phyloP scores from a whole-genome alignment of 2,888 invertebrate species.

The Hypomecis punctinalis region DNA sequence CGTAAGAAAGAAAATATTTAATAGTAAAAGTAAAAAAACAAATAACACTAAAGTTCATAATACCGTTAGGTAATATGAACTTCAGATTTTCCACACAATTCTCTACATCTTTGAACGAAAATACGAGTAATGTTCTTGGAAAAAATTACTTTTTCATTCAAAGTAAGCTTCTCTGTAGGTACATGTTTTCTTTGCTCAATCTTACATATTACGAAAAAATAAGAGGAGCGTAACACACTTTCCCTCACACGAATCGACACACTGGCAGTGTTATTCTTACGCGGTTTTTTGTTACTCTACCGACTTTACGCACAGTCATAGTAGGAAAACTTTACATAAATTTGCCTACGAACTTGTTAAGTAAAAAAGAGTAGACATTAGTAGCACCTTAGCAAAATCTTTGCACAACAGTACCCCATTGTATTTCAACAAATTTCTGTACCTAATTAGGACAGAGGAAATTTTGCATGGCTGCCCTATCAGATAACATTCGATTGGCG shows the following conservation, averaged over 20 bases:
- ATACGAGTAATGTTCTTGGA: constrained; percentile 42
- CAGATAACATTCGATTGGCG: constrained; percentile 37
- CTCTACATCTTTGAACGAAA: constrained; percentile 33
- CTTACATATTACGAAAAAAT: constrained; percentile 51
- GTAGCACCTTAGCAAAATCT: constrained; percentile 2
- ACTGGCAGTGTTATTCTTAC: constrained; percentile 6
- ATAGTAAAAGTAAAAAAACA: too few species aligned
- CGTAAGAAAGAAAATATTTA: not conserved
- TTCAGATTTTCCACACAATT: constrained; percentile 19
- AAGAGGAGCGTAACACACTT: constrained; percentile 44
- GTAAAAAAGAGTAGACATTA: not conserved
- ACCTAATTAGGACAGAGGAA: constrained; percentile 13
- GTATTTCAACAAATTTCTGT: not conserved
- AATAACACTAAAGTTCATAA: too few species aligned
- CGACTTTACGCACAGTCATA: constrained; percentile 6
- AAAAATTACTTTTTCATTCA: constrained; percentile 45
- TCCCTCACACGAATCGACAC: not conserved
- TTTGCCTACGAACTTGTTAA: not conserved
- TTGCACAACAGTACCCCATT: not conserved
- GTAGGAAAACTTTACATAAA: not conserved
- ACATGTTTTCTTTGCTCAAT: constrained; percentile 49
- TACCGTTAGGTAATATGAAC: constrained; percentile 19
- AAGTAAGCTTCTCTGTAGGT: constrained; percentile 24
- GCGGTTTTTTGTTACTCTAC: constrained; percentile 1
- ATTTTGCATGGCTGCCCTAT: constrained; percentile 3